A percentile compares a stretch with the other conserved stretches of the same genome.
Evolutionary conservation across 2,113 vertebrate genomes (phyloP).

Genomic region (Tetraodon nigroviridis): DNA sequence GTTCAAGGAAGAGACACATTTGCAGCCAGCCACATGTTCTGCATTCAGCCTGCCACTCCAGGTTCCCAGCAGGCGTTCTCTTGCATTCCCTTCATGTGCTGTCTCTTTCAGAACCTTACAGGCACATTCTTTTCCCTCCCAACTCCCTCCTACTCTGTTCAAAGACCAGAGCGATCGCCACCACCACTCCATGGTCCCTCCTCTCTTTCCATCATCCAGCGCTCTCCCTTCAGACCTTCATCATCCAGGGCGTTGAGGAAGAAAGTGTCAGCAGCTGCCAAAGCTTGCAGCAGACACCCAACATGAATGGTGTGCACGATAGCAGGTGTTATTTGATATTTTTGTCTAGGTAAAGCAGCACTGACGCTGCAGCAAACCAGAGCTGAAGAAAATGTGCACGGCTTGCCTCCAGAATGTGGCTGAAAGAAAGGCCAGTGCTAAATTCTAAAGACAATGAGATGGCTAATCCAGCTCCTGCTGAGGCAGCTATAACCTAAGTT

Average conservation of each 20-base stretch:
- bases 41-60: neutral
- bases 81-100: slow-evolving; percentile 7
- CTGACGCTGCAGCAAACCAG: too few species aligned
- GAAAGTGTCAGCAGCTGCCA: slow-evolving; percentile 28
- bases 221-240: slow-evolving; percentile 25
- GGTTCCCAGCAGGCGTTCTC: neutral
- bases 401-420: too few species aligned
- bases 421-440: too few species aligned
- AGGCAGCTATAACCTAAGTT: too few species aligned
- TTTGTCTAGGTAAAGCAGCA: too few species aligned
- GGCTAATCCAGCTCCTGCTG: too few species aligned
- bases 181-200: neutral
- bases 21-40: neutral
- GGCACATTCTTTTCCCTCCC: slow-evolving; percentile 31
- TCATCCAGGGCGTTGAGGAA: slow-evolving; percentile 27
- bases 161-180: slow-evolving; percentile 37
- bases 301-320: neutral
- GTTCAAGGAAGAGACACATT: slow-evolving; percentile 15
- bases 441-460: too few species aligned
- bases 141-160: slow-evolving; percentile 25
- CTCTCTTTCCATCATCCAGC: slow-evolving; percentile 14
- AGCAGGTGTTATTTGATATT: too few species aligned
- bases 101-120: slow-evolving; percentile 29
- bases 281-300: slow-evolving; percentile 14
- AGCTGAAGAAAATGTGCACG: too few species aligned